Evolutionary conservation across 2,888 invertebrate species (phyloP), one percentile per base, ranked within the genome.

Genomic region (Pelosia muscerda): DNA sequence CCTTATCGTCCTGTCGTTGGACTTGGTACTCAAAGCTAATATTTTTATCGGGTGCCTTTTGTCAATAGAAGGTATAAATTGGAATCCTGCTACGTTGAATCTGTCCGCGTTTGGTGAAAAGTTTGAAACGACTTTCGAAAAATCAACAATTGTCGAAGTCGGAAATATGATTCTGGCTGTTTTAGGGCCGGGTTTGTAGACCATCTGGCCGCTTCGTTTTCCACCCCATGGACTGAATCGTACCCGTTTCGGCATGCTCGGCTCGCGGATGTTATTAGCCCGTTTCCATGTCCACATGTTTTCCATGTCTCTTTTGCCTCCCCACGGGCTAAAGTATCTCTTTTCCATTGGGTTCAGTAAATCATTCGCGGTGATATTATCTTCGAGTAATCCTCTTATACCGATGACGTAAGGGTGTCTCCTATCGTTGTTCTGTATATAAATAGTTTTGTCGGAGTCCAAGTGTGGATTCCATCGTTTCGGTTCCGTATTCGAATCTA

Each of bases 221-320:
- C 95, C 95, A 2, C 95, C 95, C 95, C 95, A 95, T 0, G 95
- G 94, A 63, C 93, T 94, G 81, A 95, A 95, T 0, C 94, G 88
- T 1, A 95, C 95, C 61, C 95, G 78, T 71, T 95, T 95, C 0
- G 94, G 95, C 94, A 95, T 94, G 75, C 86, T 93, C 0, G 94
- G 92, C 72, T 94, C 94, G n/a, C 90, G 84, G 4, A 90, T 75
- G 11, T 82, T 86, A 0, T 82, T 64, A 0, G 90, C 85, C 0
- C 93, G 87, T 76, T 92, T 94, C 94, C 94, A 94, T 0, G 90
- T 88, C 93, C 92, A 94, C 88, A 86, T 89, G 11, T 90, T 86
- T 61, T 91, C 92, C 2, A 87, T 72, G 3, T 81, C 78, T 55
- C 94, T 78, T 75, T 94, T 94, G 0, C 95, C 95, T 1, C 95